Evolutionary conservation across 2,888 invertebrate species (phyloP), one percentile per base, ranked within the genome.

Genomic region (Hirtodrosophila trivittata): DNA sequence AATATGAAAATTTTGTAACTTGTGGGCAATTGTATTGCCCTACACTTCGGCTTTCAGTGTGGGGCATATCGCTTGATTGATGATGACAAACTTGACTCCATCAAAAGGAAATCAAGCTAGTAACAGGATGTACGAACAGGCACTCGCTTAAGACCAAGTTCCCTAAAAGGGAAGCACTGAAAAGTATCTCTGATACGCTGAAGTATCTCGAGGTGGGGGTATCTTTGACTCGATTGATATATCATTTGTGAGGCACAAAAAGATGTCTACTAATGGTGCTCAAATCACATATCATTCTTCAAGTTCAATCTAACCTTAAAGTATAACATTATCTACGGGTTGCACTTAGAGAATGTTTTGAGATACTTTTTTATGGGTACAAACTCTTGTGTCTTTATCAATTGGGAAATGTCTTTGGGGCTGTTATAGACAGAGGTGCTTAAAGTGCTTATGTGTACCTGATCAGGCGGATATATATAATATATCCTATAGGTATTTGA

Each of bases 1-100:
- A 78, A 83, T 85, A 67, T 49, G 64, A 69, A 60, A 35, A 74
- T 65, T 71, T 76, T 71, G 76, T 78, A 63, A 76, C 76, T 64
- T 64, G 70, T 43, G 57, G 39, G 32, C 46, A 38, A 25, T 28
- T 41, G 37, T 42, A 28, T 38, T 68, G 37, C 60, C 66, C 67
- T 70, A 63, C 67, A 70, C 50, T 60, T 42, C 9, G 33, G 4
- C 16, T 18, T 26, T 16, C 18, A 14, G 51, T 7, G 14, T 41
- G 18, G 38, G 72, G 71, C 57, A 70, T 66, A 56, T 49, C 47
- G 49, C 26, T 50, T 76, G 81, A 80, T 77, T 77, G 77, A 77
- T 75, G 75, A 77, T 71, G 81, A 72, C 82, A 81, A 65, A 65
- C 57, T 62, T 68, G 56, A 57, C 60, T 68, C 58, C 57, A 66